Conservation (phyloP, 2,113 vertebrate genomes). For the Hiodon tergisus region DNA sequence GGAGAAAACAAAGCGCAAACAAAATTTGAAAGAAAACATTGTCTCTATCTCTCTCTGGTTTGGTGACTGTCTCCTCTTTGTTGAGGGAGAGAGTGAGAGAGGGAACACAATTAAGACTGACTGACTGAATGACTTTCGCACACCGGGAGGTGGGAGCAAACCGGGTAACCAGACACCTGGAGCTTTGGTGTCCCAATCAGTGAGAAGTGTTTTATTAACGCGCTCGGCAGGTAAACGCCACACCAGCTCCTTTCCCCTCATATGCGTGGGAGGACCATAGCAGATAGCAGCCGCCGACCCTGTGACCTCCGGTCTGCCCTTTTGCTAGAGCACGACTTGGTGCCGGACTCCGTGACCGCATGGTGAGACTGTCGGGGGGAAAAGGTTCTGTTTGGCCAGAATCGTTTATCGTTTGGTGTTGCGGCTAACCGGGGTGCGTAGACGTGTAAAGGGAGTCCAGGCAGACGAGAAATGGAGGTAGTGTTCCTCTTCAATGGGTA, state of each 20-base stretch:
- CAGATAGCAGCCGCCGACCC: slow-evolving; percentile 6
- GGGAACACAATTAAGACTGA: slow-evolving; percentile 62
- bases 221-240: slow-evolving; percentile 37
- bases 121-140: slow-evolving; percentile 63
- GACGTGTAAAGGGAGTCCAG: background rate
- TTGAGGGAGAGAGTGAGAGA: slow-evolving; percentile 28
- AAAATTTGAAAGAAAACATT: background rate
- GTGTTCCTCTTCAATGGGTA: too few relatives aligned
- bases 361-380: slow-evolving; percentile 54
- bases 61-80: slow-evolving; percentile 1
- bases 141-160: slow-evolving; percentile 31
- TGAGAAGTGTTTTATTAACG: slow-evolving; percentile 62
- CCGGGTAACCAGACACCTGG: slow-evolving; percentile 54
- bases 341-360: slow-evolving; percentile 45
- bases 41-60: slow-evolving; percentile 18
- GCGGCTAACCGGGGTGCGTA: background rate
- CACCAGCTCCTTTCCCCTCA: slow-evolving; percentile 28
- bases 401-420: slow-evolving; percentile 22
- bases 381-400: slow-evolving; percentile 30
- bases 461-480: background rate
- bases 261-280: slow-evolving; percentile 28
- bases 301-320: slow-evolving; percentile 32
- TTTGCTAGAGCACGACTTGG: slow-evolving; percentile 41
- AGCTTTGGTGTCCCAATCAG: slow-evolving; percentile 34
- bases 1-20: background rate